Evolutionary conservation across 2,888 invertebrate species (phyloP).

Genomic region (Branchipolynoe longqiensis): DNA sequence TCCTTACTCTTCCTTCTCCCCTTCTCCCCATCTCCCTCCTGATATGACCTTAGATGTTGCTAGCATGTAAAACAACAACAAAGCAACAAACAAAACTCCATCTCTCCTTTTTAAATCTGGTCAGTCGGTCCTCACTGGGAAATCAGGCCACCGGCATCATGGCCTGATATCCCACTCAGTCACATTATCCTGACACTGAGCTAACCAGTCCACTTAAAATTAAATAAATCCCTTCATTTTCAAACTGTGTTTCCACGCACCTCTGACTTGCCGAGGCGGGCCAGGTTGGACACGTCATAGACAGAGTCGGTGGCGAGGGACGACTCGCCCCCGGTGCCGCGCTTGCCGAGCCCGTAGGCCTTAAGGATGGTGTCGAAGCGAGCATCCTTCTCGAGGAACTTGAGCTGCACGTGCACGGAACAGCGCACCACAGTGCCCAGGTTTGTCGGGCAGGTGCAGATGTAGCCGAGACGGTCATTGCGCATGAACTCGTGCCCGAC

Average conservation of each 20-base stretch:
- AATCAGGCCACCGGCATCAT: too few species aligned
- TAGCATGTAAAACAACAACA: too few species aligned
- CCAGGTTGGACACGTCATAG: conserved; percentile 67
- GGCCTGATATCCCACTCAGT: too few species aligned
- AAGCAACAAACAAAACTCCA: too few species aligned
- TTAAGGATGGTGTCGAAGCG: conserved; percentile 65
- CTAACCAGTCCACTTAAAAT: not conserved
- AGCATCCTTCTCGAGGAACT: conserved; percentile 64
- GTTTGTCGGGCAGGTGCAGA: conserved; percentile 70
- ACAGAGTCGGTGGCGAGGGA: conserved; percentile 65
- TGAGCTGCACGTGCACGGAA: conserved; percentile 68
- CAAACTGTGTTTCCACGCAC: too few species aligned
- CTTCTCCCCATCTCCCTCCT: too few species aligned
- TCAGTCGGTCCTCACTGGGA: too few species aligned
- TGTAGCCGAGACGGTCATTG: conserved; percentile 69
- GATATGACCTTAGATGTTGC: too few species aligned
- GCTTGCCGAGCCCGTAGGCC: conserved; percentile 65
- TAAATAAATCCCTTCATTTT: not conserved
- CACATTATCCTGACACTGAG: too few species aligned
- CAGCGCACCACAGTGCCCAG: conserved; percentile 69
- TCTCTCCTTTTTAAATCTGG: too few species aligned
- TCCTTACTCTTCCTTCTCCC: too few species aligned
- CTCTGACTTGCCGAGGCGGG: conserved; percentile 67
- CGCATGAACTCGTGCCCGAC: conserved; percentile 67
- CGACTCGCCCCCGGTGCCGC: conserved; percentile 69